A percentile compares a stretch with the other conserved stretches of the same genome.
These are phyloP conservation scores for Oscheius sp. DNA, from an alignment of 1,140 invertebrate species.

Conservation along the genomic window DNA sequence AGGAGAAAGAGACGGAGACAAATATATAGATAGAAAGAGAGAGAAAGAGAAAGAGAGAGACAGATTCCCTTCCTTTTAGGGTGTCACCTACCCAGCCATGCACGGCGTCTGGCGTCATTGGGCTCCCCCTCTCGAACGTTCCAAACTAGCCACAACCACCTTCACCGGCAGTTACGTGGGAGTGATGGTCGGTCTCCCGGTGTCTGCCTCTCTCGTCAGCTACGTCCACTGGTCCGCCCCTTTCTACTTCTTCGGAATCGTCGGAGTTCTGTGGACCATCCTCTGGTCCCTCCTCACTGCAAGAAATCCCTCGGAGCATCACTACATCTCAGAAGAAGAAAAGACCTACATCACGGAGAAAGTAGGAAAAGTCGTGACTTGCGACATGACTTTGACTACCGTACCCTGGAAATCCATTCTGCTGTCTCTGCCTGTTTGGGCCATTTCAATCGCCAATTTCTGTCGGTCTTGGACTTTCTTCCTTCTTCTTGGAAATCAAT, in stretches of 20 bases:
- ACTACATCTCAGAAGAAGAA: constrained; percentile 83
- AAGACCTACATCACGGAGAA: constrained; percentile 90
- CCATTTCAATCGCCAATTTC: constrained; percentile 97
- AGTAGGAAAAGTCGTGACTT: constrained; percentile 69
- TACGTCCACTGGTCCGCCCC: constrained; percentile 84
- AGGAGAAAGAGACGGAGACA: too few relatives aligned
- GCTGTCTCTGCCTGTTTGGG: constrained; percentile 91
- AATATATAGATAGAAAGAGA: too few relatives aligned
- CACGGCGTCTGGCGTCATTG: constrained; percentile 98
- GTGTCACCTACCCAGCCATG: constrained; percentile 95
- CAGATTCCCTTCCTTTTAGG: too few relatives aligned
- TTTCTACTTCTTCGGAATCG: constrained; percentile 88
- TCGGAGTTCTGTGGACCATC: constrained; percentile 74
- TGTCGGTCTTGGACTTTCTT: constrained; percentile 99
- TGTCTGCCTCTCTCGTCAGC: constrained; percentile 65
- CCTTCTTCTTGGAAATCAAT: constrained; percentile 88
- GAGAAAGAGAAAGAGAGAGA: too few relatives aligned
- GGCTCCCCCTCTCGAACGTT: constrained; percentile 93
- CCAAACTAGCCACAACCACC: constrained; percentile 86
- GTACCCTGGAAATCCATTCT: constrained; percentile 91
- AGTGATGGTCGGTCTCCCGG: constrained; percentile 83
- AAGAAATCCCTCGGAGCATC: constrained; percentile 85
- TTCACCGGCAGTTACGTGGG: constrained; percentile 85
- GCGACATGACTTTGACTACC: constrained; percentile 67
- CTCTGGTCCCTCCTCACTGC: constrained; percentile 87